A percentile compares a stretch with the other conserved stretches of the same genome.
phyloP scores from a whole-genome alignment of 2,113 vertebrate genomes.

The Chaenocephalus aceratus region DNA sequence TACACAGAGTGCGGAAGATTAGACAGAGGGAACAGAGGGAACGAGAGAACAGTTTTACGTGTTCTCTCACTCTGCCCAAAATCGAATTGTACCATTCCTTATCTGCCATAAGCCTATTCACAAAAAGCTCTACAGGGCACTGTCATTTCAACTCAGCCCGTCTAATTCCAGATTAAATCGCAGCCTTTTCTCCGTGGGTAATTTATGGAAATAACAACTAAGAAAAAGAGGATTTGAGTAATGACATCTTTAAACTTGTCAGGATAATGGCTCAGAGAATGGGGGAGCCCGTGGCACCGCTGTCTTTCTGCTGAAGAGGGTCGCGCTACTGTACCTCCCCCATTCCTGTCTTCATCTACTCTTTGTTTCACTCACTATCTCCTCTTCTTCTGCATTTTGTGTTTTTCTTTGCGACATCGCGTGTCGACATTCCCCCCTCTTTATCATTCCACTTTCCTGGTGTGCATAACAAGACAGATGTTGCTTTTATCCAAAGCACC shows the following conservation, averaged over 20 bases:
- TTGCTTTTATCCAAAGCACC: slow-evolving; percentile 42
- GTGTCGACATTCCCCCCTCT: slow-evolving; percentile 3
- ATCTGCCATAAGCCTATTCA: slow-evolving; percentile 81
- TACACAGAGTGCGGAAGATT: slow-evolving; percentile 5
- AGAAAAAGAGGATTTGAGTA: slow-evolving; percentile 85
- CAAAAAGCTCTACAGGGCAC: slow-evolving; percentile 79
- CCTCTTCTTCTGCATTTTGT: slow-evolving; percentile 16
- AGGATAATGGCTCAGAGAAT: slow-evolving; percentile 77
- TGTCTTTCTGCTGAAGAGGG: slow-evolving; percentile 65
- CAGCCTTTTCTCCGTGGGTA: slow-evolving; percentile 78
- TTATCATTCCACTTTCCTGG: slow-evolving; percentile 23
- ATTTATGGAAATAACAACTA: slow-evolving; percentile 86
- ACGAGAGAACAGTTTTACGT: slow-evolving; percentile 44
- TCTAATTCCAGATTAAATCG: slow-evolving; percentile 83
- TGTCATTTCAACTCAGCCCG: slow-evolving; percentile 74
- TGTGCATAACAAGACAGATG: slow-evolving; percentile 48
- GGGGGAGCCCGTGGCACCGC: slow-evolving; percentile 69
- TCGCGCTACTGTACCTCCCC: slow-evolving; percentile 59
- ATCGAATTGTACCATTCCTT: slow-evolving; percentile 82
- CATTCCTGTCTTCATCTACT: slow-evolving; percentile 38
- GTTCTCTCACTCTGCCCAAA: slow-evolving; percentile 64
- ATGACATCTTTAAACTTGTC: slow-evolving; percentile 84
- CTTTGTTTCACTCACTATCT: slow-evolving; percentile 59
- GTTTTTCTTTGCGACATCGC: slow-evolving; percentile 39
- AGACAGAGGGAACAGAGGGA: slow-evolving; percentile 6